phyloP scores from a whole-genome alignment of 2,888 invertebrate species.

The Agriopis leucophaearia region DNA sequence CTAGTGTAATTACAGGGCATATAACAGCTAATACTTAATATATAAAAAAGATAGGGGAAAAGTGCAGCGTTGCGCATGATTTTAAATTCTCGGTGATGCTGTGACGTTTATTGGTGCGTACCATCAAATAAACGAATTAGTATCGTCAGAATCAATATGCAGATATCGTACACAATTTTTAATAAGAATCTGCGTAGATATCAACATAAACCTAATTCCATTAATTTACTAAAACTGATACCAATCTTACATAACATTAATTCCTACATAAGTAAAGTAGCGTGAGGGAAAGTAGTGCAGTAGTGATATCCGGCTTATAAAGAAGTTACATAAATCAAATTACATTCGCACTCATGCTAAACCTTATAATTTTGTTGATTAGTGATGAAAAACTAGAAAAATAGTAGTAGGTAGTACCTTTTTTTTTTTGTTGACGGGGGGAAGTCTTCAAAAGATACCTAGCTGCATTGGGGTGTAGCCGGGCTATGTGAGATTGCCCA shows the following conservation, averaged over 20 bases:
- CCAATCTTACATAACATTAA: constrained; percentile 27
- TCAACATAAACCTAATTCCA: constrained; percentile 17
- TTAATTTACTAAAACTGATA: constrained; percentile 17
- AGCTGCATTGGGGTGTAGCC: too few species aligned
- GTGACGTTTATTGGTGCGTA: too few species aligned
- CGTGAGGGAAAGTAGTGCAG: constrained; percentile 31
- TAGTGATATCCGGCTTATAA: constrained; percentile 28
- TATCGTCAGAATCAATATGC: background rate
- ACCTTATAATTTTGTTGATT: constrained; percentile 1
- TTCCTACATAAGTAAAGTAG: constrained; percentile 22
- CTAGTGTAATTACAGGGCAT: too few species aligned
- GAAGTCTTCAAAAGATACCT: too few species aligned
- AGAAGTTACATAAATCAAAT: constrained; percentile 29
- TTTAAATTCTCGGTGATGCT: too few species aligned
- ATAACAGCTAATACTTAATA: too few species aligned
- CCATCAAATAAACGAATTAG: too few species aligned
- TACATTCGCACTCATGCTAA: constrained; percentile 7
- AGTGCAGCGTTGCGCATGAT: too few species aligned
- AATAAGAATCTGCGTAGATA: constrained; percentile 2
- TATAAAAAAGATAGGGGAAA: too few species aligned
- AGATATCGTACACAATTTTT: background rate
- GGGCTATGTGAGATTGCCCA: too few species aligned
- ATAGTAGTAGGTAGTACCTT: background rate
- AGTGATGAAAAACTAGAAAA: background rate
- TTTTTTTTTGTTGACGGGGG: too few species aligned